Base-by-base conservation (phyloP, 2,113 vertebrate species). In the Coregonus clupeaformis region DNA sequence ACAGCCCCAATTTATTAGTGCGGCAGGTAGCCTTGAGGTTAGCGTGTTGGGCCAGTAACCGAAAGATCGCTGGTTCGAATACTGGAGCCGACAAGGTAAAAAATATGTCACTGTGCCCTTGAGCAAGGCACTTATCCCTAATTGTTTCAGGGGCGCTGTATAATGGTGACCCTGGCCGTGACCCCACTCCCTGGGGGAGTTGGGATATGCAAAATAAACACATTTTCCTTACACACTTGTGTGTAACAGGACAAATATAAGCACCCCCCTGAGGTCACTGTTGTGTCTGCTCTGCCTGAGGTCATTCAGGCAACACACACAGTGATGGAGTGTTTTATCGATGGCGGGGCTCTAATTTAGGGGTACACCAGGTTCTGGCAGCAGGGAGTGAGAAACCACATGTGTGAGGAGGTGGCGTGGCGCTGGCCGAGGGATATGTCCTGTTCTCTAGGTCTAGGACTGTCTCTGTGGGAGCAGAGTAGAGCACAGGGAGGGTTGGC, bases 271-370 rank as follows among this genome's bases (percentile, higher is more conserved):
- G 77, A 86, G 86, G 83, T 83, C 87, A 85, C 80, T 22, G 7
- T 60, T 77, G 78, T 74, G 80, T 82, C 75, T 85, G 77, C 64
- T 73, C 85, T 68, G 27, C 69, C 68, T 85, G 87, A 85, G 76
- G 80, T 86, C 80, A 85, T 66, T 75, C 72, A 65, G 74, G 78
- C 77, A 52, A 52, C 49, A 80, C 81, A 71, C 85, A 83, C 27
- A 77, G 74, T 73, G 69, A 74, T 82, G 74, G 79, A 68, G 66
- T 73, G 82, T 84, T 87, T 91, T 90, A 80, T 89, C 85, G 90
- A 80, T 80, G 81, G 83, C 70, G 32, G 71, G 80, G 70, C 82
- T 93, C 78, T 92, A 90, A 94, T 93, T 93, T 90, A 91, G 86
- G 87, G 88, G 85, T 85, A 87, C 83, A 86, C 47, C 77, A 27